phyloP scores from a whole-genome alignment of 2,113 vertebrate species.

The Piprites chloris region DNA sequence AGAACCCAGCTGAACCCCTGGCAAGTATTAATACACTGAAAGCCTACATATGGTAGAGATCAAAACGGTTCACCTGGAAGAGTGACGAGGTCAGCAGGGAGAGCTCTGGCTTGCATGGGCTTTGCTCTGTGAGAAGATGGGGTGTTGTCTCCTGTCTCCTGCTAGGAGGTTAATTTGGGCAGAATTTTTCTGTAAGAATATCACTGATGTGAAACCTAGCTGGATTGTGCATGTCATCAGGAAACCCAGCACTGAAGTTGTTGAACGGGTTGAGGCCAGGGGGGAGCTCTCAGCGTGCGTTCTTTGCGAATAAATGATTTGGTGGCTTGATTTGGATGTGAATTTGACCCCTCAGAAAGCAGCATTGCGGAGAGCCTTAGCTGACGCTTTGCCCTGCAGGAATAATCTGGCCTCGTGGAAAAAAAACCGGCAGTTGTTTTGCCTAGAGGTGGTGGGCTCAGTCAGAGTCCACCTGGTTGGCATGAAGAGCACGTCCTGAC shows the following conservation, averaged over 20 bases:
- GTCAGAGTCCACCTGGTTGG: constrained; percentile 12
- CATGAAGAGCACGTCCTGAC: background rate
- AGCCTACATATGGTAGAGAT: background rate
- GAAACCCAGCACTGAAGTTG: background rate
- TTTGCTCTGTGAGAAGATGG: background rate
- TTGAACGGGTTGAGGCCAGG: background rate
- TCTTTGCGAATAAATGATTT: background rate
- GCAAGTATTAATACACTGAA: background rate
- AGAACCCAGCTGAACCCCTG: background rate
- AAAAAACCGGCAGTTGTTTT: constrained; percentile 8
- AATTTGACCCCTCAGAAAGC: constrained; percentile 21
- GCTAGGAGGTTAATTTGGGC: background rate
- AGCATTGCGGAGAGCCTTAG: background rate
- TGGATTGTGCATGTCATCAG: background rate
- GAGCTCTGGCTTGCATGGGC: background rate
- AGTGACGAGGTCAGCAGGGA: background rate
- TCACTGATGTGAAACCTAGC: background rate
- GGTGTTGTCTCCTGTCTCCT: background rate
- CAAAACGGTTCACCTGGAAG: background rate
- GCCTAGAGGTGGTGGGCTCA: constrained; percentile 3
- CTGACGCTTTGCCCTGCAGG: background rate
- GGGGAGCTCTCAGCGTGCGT: background rate
- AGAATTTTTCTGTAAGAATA: background rate
- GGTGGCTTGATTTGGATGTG: background rate
- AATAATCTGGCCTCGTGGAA: background rate